Evolutionary conservation across 1,140 invertebrate species (phyloP), one percentile per base, ranked within the genome.

Genomic region (Ceratitis capitata): DNA sequence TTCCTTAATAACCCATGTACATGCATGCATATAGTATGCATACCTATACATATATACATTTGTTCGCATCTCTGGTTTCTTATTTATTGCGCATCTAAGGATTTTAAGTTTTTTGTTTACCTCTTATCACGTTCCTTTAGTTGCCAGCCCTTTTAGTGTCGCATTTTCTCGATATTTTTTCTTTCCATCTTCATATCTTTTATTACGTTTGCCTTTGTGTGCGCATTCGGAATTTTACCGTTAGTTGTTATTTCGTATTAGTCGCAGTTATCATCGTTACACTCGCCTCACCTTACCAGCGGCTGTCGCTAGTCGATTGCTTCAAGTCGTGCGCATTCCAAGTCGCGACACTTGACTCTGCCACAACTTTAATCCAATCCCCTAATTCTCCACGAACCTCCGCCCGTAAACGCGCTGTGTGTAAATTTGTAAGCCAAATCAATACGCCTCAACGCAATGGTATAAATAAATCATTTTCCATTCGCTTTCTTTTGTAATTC

Each of bases 401-500:
- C n/a, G n/a, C 45, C 45, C 5, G 45, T 56, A 56, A 7, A 23
- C 51, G n/a, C 6, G n/a, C 1, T 53, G 51, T 53, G 7, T 53
- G 3, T n/a, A 53, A 3, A 51, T 51, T 1, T 39, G 32, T 69
- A 69, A 19, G 19, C 23, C 32, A 35, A 10, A 35, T 23, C 61
- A 35, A 42, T 39, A 78, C 42, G 69, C n/a, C 16, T 23, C n/a
- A 47, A 4, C 39, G 19, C n/a, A 78, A 42, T 39, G n/a, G 7
- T 23, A 78, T 78, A 78, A 78, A 78, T 78, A 78, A 78, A 78
- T 78, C 42, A 78, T 78, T 78, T 78, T 78, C 69, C 42, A 78
- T 45, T 69, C 42, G 39, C 69, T 35, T 78, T 78, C 69, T 45
- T 61, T 35, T 23, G 32, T 39, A 45, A 23, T 78, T 78, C 45